Conservation (phyloP, 2,888 invertebrate genomes). For the Cabera pusaria region DNA sequence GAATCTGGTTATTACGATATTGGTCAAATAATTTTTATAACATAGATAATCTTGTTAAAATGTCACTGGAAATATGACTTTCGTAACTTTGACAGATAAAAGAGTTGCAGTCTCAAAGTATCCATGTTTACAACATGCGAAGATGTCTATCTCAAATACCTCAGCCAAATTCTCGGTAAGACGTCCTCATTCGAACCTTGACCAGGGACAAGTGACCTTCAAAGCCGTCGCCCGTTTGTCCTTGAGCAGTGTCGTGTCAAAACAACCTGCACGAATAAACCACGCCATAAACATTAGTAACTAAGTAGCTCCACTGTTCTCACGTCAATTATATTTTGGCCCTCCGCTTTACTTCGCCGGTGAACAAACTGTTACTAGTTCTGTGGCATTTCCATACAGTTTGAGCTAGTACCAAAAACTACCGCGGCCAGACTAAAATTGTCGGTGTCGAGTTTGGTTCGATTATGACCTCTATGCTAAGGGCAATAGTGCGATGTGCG, state of each 20-base stretch:
- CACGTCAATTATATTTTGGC: constrained; percentile 3
- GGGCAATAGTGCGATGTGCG: constrained; percentile 27
- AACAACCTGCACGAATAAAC: constrained; percentile 45
- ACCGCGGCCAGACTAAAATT: constrained; percentile 4
- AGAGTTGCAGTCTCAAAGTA: no score
- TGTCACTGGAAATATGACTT: no score
- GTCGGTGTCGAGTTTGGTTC: constrained; percentile 34
- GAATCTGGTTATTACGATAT: no score
- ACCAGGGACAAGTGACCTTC: constrained; percentile 50
- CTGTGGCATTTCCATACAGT: constrained; percentile 3
- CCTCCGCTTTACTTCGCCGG: not conserved
- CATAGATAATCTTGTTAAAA: no score
- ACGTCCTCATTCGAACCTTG: constrained; percentile 24
- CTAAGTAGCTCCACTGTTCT: not conserved
- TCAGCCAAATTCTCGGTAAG: constrained; percentile 27
- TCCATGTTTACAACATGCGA: no score
- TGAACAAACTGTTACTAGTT: constrained; percentile 1
- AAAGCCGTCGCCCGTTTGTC: constrained; percentile 37
- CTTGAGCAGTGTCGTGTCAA: constrained; percentile 46
- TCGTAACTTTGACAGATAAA: no score
- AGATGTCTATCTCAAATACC: constrained; percentile 4
- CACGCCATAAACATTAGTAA: constrained; percentile 32
- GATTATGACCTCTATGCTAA: constrained; percentile 42
- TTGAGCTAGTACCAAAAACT: constrained; percentile 1
- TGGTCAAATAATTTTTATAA: no score